These are phyloP conservation scores for Linnaemya vulpina DNA, from an alignment of 2,888 invertebrate genomes.

Conservation along the genomic window DNA sequence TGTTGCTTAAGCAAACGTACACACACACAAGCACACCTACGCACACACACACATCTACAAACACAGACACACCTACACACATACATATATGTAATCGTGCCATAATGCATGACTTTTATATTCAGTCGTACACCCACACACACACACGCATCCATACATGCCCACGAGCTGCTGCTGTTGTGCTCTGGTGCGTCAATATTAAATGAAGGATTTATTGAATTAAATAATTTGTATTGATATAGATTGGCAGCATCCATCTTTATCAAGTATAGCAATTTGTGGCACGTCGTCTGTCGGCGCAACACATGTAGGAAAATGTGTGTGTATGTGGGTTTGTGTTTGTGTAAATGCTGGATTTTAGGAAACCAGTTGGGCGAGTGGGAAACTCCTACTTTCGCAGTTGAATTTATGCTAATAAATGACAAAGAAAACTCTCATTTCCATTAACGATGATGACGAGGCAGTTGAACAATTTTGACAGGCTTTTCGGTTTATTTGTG, in stretches of 20 bases:
- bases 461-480: conserved; percentile 41
- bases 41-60: neutral
- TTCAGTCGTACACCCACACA: neutral
- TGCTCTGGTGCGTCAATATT: conserved; percentile 11
- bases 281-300: neutral
- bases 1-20: conserved; percentile 22
- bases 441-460: conserved; percentile 24
- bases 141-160: neutral
- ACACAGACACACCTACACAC: neutral
- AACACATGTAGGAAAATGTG: neutral
- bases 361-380: no score
- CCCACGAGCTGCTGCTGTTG: neutral
- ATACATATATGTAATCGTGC: neutral
- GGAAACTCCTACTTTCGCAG: neutral
- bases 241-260: conserved; percentile 55
- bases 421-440: conserved; percentile 30
- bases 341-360: neutral
- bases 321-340: neutral
- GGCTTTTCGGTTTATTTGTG: conserved; percentile 21
- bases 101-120: neutral
- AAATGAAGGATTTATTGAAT: conserved; percentile 58
- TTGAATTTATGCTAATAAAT: conserved; percentile 35
- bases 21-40: neutral
- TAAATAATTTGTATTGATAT: conserved; percentile 37
- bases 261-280: conserved; percentile 31